phyloP scores from a whole-genome alignment of 2,888 invertebrate species.

The Autographa gamma region DNA sequence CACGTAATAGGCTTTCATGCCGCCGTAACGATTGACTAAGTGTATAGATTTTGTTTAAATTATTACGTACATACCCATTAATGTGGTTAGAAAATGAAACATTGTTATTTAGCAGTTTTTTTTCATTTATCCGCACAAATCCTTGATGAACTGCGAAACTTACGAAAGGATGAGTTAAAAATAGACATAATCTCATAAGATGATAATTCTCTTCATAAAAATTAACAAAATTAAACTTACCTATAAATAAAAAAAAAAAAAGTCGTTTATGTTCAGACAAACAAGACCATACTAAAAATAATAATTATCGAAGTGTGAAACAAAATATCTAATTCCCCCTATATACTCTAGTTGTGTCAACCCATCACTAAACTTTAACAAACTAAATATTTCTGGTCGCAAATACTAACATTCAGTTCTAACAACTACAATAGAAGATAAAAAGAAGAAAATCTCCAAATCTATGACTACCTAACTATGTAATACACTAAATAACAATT shows the following conservation, averaged over 20 bases:
- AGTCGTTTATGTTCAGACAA: too few species aligned
- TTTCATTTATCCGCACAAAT: too few species aligned
- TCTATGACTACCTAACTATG: constrained; percentile 7
- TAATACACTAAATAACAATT: constrained; percentile 55
- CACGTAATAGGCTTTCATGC: constrained; percentile 81
- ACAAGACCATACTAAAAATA: too few species aligned
- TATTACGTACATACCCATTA: constrained; percentile 46
- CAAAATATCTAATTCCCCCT: too few species aligned
- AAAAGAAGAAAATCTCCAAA: constrained; percentile 1
- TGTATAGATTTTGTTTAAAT: constrained; percentile 58
- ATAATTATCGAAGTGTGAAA: too few species aligned
- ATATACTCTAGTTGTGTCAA: too few species aligned
- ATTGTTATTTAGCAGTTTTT: constrained; percentile 3
- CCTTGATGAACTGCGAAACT: too few species aligned
- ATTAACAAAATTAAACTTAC: too few species aligned
- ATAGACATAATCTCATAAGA: too few species aligned
- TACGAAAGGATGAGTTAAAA: background rate
- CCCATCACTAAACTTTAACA: too few species aligned
- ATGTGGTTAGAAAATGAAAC: constrained; percentile 13
- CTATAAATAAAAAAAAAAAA: too few species aligned
- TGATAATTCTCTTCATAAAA: too few species aligned
- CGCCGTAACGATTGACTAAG: constrained; percentile 54
- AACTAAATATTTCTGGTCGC: background rate
- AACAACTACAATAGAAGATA: background rate
- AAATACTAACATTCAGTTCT: background rate